Percentiles rank a stretch among this genome's conserved stretches.
Evolutionary conservation across 2,797 vertebrate species (phyloP).

Genomic region (Enteromius paludinosus): DNA sequence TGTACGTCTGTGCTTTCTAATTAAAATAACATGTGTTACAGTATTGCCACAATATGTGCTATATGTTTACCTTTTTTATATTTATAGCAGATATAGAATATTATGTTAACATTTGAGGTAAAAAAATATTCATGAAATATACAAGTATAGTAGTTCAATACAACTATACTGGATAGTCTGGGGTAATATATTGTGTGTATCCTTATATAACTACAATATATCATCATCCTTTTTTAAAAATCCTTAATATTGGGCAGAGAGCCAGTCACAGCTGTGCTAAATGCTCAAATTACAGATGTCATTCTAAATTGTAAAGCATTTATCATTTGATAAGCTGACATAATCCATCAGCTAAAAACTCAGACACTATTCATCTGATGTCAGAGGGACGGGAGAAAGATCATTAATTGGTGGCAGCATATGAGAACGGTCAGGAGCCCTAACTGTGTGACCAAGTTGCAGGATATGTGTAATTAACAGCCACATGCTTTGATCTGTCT

Average conservation of each 20-base stretch:
- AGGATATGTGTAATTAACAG: constrained; percentile 28
- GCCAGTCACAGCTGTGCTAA: constrained; percentile 33
- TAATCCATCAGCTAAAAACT: constrained; percentile 42
- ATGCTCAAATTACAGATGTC: constrained; percentile 28
- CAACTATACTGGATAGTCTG: neutral
- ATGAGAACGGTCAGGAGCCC: constrained; percentile 63
- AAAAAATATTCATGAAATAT: neutral
- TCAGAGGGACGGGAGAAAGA: constrained; percentile 55
- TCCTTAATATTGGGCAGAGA: constrained; percentile 9
- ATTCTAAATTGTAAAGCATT: constrained; percentile 28
- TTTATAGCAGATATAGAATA: neutral
- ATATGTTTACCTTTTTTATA: neutral
- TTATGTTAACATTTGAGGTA: neutral
- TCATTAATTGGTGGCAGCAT: constrained; percentile 71
- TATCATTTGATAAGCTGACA: constrained; percentile 33
- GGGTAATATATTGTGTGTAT: neutral
- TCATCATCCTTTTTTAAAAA: neutral
- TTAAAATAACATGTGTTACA: neutral
- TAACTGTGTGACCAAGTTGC: constrained; percentile 46
- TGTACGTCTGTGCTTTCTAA: neutral
- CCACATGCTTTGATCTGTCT: constrained; percentile 54
- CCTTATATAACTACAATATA: neutral
- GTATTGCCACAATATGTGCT: neutral
- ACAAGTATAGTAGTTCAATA: neutral
- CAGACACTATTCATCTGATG: constrained; percentile 52